Base-by-base conservation (phyloP, 2,888 invertebrate species). In the Drosophila atripex region DNA sequence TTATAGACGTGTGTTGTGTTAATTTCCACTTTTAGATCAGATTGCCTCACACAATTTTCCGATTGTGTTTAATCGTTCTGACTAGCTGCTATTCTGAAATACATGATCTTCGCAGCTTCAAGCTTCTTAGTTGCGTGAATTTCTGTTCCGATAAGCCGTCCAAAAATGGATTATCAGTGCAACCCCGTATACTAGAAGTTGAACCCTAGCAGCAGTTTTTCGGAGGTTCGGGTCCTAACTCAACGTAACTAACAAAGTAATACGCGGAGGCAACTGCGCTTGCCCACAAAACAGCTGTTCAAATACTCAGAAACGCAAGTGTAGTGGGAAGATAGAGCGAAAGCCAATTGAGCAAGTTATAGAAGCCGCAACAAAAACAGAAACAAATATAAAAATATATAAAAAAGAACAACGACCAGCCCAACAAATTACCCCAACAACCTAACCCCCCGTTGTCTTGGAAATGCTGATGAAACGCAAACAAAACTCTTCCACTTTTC, bases 401-500 rank as follows among this genome's bases (percentile, higher is more conserved):
- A 18, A 5, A 39, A 18, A 45, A 54, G 49, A 55, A 38, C 53
- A 43, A 41, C 63, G 45, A 30, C 54, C n/a, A 18, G 30, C 18
- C 45, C 51, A 32, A 64, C 60, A 28, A 60, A 51, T 18, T 21
- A n/a, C 21, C 35, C 50, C 23, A 43, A 43, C 9, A 9, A 9
- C 43, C 50, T 58, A 38, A 71, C 65, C 57, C 45, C 46, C 50
- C 39, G 69, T 70, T 68, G 71, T 39, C 65, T 55, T 57, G 70
- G 80, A 70, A 69, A 65, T 83, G 71, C 55, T 78, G 78, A 74
- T 74, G 72, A 65, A 80, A 51, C 51, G 76, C 77, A 83, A 82
- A 75, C 73, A 70, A 49, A 71, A 75, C 75, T 71, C 60, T 70
- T 43, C 51, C 61, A 53, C 63, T 53, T 58, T 78, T 80, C 66